Evolutionary conservation across 2,888 invertebrate genomes (phyloP).

Genomic region (Limulus polyphemus): DNA sequence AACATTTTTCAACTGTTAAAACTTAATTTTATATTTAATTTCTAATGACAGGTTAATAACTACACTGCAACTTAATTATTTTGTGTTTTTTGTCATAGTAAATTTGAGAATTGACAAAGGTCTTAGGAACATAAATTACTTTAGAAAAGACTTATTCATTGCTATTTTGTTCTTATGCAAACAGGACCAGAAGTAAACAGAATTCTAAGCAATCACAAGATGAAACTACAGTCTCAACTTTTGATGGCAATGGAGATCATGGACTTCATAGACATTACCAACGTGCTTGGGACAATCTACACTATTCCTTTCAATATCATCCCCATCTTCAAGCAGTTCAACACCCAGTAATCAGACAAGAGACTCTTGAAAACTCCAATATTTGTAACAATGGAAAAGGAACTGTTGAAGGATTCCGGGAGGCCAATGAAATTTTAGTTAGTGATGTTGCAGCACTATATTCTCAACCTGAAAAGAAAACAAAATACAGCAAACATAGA

Average conservation of each 20-base stretch:
- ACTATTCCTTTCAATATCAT: conserved; percentile 6
- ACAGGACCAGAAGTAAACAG: too few relatives aligned
- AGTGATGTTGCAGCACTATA: conserved; percentile 34
- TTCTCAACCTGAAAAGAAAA: conserved; percentile 41
- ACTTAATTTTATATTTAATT: too few relatives aligned
- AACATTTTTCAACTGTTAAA: too few relatives aligned
- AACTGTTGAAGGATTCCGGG: conserved; percentile 34
- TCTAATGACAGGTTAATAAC: too few relatives aligned
- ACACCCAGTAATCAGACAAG: conserved; percentile 43
- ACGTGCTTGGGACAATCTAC: conserved; percentile 81
- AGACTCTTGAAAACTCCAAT: conserved; percentile 47
- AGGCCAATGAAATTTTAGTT: conserved; percentile 36
- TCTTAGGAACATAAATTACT: too few relatives aligned
- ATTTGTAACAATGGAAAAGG: conserved; percentile 13
- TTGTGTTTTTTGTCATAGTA: too few relatives aligned
- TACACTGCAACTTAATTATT: too few relatives aligned
- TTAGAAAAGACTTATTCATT: too few relatives aligned
- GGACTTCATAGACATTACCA: conserved; percentile 77
- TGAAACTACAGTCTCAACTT: conserved; percentile 79
- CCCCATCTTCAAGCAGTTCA: conserved; percentile 1
- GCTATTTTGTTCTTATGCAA: too few relatives aligned
- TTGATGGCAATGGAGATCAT: conserved; percentile 43
- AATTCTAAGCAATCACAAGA: conserved; percentile 44
- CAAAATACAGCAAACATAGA: too few relatives aligned
- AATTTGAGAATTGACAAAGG: too few relatives aligned